Percentiles rank a stretch among this genome's conserved stretches.
Conservation (phyloP, 2,888 invertebrate genomes). For the Eupithecia subumbrata region DNA sequence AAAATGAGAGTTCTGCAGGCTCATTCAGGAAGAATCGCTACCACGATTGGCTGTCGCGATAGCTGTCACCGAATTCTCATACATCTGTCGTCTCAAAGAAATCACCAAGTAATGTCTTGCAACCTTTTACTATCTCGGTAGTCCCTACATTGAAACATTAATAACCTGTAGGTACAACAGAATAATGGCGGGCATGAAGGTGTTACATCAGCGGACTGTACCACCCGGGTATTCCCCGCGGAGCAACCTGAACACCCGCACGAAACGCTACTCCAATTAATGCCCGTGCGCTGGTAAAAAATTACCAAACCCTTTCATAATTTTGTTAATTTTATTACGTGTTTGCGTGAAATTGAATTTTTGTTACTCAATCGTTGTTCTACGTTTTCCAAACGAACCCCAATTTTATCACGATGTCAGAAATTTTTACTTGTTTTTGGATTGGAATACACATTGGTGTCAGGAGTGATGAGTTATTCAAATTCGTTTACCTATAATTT, state of each 20-base stretch:
- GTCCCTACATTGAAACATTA: not conserved
- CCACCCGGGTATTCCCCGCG: slow-evolving; percentile 60
- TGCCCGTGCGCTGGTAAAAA: slow-evolving; percentile 29
- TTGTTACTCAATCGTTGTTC: slow-evolving; percentile 6
- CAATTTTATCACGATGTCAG: not conserved
- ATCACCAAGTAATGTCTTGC: not conserved
- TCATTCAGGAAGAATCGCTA: not conserved
- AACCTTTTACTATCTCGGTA: not conserved
- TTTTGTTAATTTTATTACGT: slow-evolving; percentile 34
- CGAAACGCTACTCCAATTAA: slow-evolving; percentile 47
- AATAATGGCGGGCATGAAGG: not conserved
- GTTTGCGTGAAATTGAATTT: slow-evolving; percentile 30
- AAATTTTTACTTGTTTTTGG: slow-evolving; percentile 1
- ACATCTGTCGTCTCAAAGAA: not conserved
- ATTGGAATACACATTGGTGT: slow-evolving; percentile 3
- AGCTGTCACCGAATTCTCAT: not conserved
- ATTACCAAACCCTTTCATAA: slow-evolving; percentile 35
- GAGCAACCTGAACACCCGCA: slow-evolving; percentile 66
- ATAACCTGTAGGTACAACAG: not conserved
- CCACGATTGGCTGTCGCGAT: not conserved
- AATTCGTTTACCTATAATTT: not conserved
- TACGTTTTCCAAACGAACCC: slow-evolving; percentile 2
- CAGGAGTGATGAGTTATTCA: not conserved
- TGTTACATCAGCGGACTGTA: slow-evolving; percentile 2
- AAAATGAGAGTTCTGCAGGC: not conserved